Evolutionary conservation across 2,797 vertebrate species (phyloP), one percentile per base, ranked within the genome.

Genomic region (Channa striata): DNA sequence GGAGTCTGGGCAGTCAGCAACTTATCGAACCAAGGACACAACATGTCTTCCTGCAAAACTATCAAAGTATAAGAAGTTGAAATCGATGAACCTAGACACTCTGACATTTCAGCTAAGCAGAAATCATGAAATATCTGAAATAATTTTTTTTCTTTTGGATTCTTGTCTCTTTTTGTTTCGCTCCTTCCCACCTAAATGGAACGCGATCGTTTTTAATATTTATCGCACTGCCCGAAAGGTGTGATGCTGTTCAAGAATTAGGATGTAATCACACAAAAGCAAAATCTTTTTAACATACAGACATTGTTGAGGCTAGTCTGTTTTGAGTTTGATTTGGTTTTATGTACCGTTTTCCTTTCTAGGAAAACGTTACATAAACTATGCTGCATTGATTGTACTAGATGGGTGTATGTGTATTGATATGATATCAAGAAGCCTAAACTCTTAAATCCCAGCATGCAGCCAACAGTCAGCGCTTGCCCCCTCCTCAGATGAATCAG

Each of bases 401-500:
- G 7, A 36, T 11, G 50, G 46, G 44, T 14, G 11, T 46, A 48
- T 23, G 11, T 58, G 6, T 30, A 54, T 23, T 46, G 42, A 68
- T 51, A 1, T 19, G 20, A 64, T 44, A 39, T 64, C 48, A 68
- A 77, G 36, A 68, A 56, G 13, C 19, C 25, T 40, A 34, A 67
- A 64, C 42, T 76, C 34, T 34, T 57, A 39, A 54, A 20, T 63
- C 54, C 47, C 76, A 71, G 58, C 69, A 74, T 74, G 62, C 39
- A 49, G 47, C 44, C 80, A 47, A 7, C 21, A 44, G 33, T 59
- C 49, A 77, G 65, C 7, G 60, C 42, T 42, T 6, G 11, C 42
- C 46, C 46, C 39, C 11, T 25, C n/a, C 13, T n/a, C 56, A 78
- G 56, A 90, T 90, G 80, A 89, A 84, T 90, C 74, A 46, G 71